A percentile compares a stretch with the other conserved stretches of the same genome.
These are phyloP conservation scores for Heteromyza rotundicornis DNA, from an alignment of 2,888 invertebrate genomes.

Conservation along the genomic window DNA sequence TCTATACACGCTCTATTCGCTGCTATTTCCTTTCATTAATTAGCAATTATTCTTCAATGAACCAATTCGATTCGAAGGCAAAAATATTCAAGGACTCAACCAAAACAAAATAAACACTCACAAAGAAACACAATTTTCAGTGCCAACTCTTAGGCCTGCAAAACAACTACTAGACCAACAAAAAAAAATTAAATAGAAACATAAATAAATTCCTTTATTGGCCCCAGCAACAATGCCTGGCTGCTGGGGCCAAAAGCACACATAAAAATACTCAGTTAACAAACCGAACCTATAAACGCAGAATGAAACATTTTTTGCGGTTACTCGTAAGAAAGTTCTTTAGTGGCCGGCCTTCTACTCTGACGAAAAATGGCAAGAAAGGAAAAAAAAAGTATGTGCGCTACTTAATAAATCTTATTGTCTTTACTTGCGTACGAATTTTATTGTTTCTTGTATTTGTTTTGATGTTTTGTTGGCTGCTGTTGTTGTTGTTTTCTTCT, in stretches of 20 bases:
- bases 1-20: too few species aligned
- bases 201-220: slow-evolving; percentile 12
- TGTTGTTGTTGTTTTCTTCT: slow-evolving; percentile 1
- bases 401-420: slow-evolving; percentile 22
- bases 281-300: too few species aligned
- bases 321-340: background rate
- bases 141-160: too few species aligned
- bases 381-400: slow-evolving; percentile 24
- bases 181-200: too few species aligned
- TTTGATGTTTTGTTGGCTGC: background rate
- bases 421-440: slow-evolving; percentile 7
- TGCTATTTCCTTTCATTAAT: too few species aligned
- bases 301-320: background rate
- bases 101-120: too few species aligned
- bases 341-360: background rate
- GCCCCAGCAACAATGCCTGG: background rate
- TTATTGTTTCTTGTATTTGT: background rate
- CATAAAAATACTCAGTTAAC: slow-evolving; percentile 11
- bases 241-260: background rate
- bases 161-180: too few species aligned
- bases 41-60: background rate
- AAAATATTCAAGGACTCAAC: background rate
- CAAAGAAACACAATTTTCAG: too few species aligned
- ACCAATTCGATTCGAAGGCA: background rate
- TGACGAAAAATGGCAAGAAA: background rate